Evolutionary conservation across 2,113 vertebrate genomes (phyloP), one percentile per base, ranked within the genome.

Genomic region (Lampris incognitus): DNA sequence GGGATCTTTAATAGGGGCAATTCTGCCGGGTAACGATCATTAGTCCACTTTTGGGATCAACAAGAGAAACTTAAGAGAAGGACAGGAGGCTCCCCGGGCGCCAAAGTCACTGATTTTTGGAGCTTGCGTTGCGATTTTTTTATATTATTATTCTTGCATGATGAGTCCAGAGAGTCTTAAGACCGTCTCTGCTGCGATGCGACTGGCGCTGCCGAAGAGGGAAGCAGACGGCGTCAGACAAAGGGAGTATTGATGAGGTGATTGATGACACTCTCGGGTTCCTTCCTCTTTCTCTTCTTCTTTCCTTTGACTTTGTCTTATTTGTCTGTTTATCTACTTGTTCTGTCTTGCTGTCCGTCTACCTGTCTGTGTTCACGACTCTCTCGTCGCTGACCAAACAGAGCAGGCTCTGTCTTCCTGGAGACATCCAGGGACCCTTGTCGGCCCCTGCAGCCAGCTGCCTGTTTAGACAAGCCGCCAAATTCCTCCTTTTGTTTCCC

Each of bases 401-500:
- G 70, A 75, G 44, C 46, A 58, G 0, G 4, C 50, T 59, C 13
- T 5, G 46, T 46, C 60, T 51, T 59, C 44, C 52, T 62, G 9
- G 0, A 48, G 39, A 39, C 72, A 39, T 10, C 49, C 44, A 8
- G 40, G 40, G 40, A 81, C 75, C 48, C 78, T 44, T 64, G 54
- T 70, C 80, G 58, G n/a, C 64, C 44, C 5, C 2, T 68, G 10
- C 24, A 59, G 48, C 49, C 51, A 24, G 50, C 69, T 67, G 69
- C 66, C 41, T 81, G 84, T 81, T 83, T 52, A 46, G 48, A 74
- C 76, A 82, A 70, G 69, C 40, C 24, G 5, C 40, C 63, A 10
- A 9, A 61, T 55, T 39, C 55, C 38, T 61, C 11, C 9, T 13
- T 54, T 66, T 69, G 70, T 66, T 52, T 56, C 38, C 52, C 44